Evolutionary conservation across 2,888 invertebrate species (phyloP), one percentile per base, ranked within the genome.

Genomic region (Vesta saturnalis): DNA sequence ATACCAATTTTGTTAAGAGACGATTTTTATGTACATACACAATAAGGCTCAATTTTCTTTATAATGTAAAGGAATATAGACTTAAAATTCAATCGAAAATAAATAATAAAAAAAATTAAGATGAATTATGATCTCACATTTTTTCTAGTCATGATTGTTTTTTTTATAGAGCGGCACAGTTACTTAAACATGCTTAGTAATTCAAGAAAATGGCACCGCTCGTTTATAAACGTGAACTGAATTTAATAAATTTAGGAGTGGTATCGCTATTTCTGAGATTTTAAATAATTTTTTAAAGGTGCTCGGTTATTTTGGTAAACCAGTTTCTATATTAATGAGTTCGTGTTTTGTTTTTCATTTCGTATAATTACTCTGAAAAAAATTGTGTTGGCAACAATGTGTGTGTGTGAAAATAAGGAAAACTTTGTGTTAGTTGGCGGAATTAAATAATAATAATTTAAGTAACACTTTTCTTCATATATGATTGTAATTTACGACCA

Each of bases 121-220:
- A 75, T 75, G 75, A 75, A 69, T 75, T 75, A 75, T 74, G 75
- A 70, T 73, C 74, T 74, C 75, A 73, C 73, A 74, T 75, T 74
- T 75, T 74, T 75, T 67, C 64, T 74, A 73, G 71, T 69, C 58
- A 23, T 35, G 47, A 46, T 19, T 59, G 67, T 6, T 19, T 55
- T 69, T 54, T 8, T 8, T 43, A 56, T 19, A 49, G 57, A 68
- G 73, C 73, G 73, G 73, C 71, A 63, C 57, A 61, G n/a, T 18
- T 14, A 16, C 46, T 49, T 39, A 35, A 16, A 18, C 15, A 16
- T 49, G 19, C 16, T 23, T 22, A n/a, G n/a, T n/a, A n/a, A n/a
- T n/a, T n/a, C n/a, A n/a, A n/a, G n/a, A 47, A 43, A 39, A 21
- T 16, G 16, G 49, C 12, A 23, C 73, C 73, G 70, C 70, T 71